Percentiles rank a stretch among this genome's conserved stretches.
phyloP scores from a whole-genome alignment of 2,113 vertebrate species.

The Anguilla japonica region DNA sequence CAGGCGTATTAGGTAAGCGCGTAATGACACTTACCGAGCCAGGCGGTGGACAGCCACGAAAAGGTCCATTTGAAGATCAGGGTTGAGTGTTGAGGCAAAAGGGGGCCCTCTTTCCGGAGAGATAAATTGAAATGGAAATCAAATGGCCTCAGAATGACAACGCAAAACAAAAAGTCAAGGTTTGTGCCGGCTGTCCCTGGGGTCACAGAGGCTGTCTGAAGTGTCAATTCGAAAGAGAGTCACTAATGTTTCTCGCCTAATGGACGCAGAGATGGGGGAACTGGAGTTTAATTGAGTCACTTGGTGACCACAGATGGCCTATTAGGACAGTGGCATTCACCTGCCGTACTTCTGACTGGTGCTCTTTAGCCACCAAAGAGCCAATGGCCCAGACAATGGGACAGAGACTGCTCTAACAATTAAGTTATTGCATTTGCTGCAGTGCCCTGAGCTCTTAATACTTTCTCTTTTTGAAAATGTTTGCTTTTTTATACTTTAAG shows the following conservation, averaged over 20 bases:
- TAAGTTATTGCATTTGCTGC: neutral
- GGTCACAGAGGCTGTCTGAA: neutral
- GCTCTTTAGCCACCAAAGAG: neutral
- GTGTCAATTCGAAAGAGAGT: neutral
- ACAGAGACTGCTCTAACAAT: neutral
- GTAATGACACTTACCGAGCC: neutral
- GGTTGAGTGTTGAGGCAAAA: neutral
- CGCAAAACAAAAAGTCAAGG: slow-evolving; percentile 11
- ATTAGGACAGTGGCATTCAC: neutral
- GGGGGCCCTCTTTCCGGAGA: neutral
- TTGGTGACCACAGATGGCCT: slow-evolving; percentile 2
- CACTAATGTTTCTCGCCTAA: neutral
- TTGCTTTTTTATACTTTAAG: neutral
- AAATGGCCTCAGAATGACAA: neutral
- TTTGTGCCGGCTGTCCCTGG: neutral
- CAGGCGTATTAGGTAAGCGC: neutral
- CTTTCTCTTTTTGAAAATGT: neutral
- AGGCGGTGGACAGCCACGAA: neutral
- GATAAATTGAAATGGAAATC: slow-evolving; percentile 1
- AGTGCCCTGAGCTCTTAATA: neutral
- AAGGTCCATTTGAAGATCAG: slow-evolving; percentile 1
- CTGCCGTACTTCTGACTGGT: neutral
- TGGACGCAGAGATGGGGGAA: neutral
- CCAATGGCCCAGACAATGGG: neutral
- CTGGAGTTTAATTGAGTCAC: neutral